Evolutionary conservation across 2,797 vertebrate species (phyloP).

Genomic region (Siniperca obscura): DNA sequence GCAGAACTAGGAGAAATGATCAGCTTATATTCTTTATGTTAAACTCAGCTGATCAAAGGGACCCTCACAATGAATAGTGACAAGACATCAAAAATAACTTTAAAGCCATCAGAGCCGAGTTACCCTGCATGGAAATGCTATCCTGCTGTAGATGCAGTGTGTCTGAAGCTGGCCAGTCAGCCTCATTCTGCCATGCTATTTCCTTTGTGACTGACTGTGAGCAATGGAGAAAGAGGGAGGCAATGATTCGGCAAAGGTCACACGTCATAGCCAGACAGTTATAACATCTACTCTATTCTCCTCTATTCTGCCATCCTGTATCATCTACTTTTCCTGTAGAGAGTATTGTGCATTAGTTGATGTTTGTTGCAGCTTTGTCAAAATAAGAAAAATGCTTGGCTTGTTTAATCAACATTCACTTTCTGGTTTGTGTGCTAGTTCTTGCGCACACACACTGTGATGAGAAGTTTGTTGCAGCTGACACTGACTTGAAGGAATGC

Average conservation of each 20-base stretch:
- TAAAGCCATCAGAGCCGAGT: slow-evolving; percentile 28
- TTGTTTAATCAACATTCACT: slow-evolving; percentile 8
- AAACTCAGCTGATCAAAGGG: slow-evolving; percentile 27
- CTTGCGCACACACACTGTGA: background rate
- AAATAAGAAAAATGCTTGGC: background rate
- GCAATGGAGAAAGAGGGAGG: slow-evolving; percentile 43
- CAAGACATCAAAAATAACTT: slow-evolving; percentile 16
- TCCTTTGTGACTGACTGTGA: slow-evolving; percentile 45
- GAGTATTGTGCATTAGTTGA: background rate
- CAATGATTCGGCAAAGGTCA: slow-evolving; percentile 63
- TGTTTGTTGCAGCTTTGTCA: background rate
- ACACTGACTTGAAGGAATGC: slow-evolving; percentile 42
- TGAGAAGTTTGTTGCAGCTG: slow-evolving; percentile 28
- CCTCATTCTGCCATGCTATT: slow-evolving; percentile 69
- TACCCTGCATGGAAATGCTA: slow-evolving; percentile 31
- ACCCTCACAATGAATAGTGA: background rate
- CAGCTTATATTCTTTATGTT: slow-evolving; percentile 16
- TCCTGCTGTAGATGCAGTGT: slow-evolving; percentile 31
- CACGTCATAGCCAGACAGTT: slow-evolving; percentile 24
- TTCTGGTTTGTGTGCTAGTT: slow-evolving; percentile 4
- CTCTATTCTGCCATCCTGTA: background rate
- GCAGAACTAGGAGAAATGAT: slow-evolving; percentile 18
- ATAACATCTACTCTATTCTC: slow-evolving; percentile 22
- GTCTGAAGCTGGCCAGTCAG: slow-evolving; percentile 48
- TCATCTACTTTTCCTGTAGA: background rate